Evolutionary conservation across 2,888 invertebrate species (phyloP), one percentile per base, ranked within the genome.

Genomic region (Pediacus dermestoides): DNA sequence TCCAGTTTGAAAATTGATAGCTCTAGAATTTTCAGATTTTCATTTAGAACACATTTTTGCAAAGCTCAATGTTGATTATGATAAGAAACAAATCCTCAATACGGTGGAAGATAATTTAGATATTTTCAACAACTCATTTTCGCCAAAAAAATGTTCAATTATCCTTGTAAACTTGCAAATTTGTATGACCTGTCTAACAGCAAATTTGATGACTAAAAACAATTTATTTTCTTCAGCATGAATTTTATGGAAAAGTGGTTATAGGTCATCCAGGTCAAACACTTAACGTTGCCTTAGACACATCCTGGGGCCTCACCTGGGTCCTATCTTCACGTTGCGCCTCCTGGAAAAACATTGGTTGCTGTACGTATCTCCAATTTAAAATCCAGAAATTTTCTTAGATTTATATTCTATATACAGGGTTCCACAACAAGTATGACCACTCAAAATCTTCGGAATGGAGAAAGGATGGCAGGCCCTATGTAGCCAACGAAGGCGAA

Each of bases 341-440:
- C 8, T 53, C 52, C 11, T 37, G 43, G 12, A 55, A 50, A 13
- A 64, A 64, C 32, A 46, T 70, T 7, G 67, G 72, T 13, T 76
- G 76, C 53, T 57, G 75, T 75, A 63, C 70, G 70, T 67, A 13
- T 28, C 23, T 38, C 18, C 33, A 32, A 8, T 13, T 16, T 23
- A 11, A 23, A 21, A 16, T 13, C 12, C 10, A 16, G 9, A 26
- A 37, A 27, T 13, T 22, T n/a, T n/a, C n/a, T n/a, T n/a, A n/a
- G n/a, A 28, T 13, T 28, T 7, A 4, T 28, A 13, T 28, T 28
- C 10, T 13, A 28, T 4, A 18, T 6, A 18, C 47, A 84, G 83
- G 74, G 63, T 64, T 80, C 9, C 85, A 85, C 59, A 74, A 76
- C 48, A 80, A 76, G 58, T 85, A 86, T 64, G 79, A 85, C 62